Conservation (phyloP, 2,797 vertebrate species). For the Adelosebastes latens region DNA sequence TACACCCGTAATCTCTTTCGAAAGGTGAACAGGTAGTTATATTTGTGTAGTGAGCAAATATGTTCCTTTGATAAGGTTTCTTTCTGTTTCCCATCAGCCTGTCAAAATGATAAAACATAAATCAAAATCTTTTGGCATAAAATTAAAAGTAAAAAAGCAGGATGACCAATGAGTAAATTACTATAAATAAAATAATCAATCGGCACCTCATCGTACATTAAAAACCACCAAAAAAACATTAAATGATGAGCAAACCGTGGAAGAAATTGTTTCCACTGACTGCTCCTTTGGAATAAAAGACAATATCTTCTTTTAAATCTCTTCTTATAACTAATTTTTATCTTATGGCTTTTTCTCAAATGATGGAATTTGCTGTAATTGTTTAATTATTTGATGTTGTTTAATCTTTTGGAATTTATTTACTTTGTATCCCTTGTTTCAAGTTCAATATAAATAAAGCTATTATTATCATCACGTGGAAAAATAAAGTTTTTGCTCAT, state of each 20-base stretch:
- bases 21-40: not conserved
- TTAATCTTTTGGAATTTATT: not conserved
- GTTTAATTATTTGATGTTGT: not conserved
- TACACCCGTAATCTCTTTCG: not conserved
- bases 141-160: not conserved
- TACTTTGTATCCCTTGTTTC: not conserved
- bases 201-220: not conserved
- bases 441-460: not conserved
- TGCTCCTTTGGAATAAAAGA: not conserved
- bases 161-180: not conserved
- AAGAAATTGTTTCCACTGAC: not conserved
- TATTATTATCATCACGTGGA: not conserved
- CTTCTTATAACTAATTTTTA: not conserved
- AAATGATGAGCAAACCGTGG: not conserved
- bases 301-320: not conserved
- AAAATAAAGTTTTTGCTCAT: not conserved
- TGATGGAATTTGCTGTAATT: not conserved
- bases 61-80: not conserved
- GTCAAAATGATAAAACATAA: not conserved
- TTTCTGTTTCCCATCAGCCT: not conserved
- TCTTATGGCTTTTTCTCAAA: not conserved
- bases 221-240: not conserved
- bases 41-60: not conserved
- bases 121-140: not conserved
- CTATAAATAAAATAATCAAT: not conserved